Conservation (phyloP, 2,888 invertebrate genomes). For the Pheosia gnoma region DNA sequence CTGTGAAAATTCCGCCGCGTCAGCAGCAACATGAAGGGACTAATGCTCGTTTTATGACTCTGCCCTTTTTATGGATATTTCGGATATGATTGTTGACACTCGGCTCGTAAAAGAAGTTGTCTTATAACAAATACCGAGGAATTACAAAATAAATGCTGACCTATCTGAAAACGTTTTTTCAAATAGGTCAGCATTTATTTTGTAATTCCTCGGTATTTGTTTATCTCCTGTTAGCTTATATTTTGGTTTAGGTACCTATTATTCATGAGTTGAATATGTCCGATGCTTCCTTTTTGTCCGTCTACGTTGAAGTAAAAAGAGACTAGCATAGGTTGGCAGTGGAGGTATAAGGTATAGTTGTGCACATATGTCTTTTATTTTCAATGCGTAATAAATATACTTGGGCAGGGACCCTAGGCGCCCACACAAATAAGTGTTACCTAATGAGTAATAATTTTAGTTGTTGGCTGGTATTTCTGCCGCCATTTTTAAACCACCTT, state of each 20-base stretch:
- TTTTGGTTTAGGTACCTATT: not conserved
- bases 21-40: slow-evolving; percentile 66
- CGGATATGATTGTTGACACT: slow-evolving; percentile 72
- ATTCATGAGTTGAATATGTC: not conserved
- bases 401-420: no score
- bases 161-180: slow-evolving; percentile 55
- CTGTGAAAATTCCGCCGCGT: slow-evolving; percentile 55
- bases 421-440: no score
- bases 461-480: not conserved
- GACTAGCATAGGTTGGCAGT: not conserved
- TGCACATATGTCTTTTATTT: no score
- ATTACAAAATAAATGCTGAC: no score
- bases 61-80: slow-evolving; percentile 74
- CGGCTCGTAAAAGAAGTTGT: slow-evolving; percentile 66
- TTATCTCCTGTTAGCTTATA: slow-evolving; percentile 19
- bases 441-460: no score
- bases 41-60: slow-evolving; percentile 73
- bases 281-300: slow-evolving; percentile 1
- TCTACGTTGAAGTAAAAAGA: not conserved
- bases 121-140: no score
- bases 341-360: no score
- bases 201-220: slow-evolving; percentile 18
- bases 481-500: not conserved
- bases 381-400: no score
- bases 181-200: slow-evolving; percentile 42